Base-by-base conservation (phyloP, 2,113 vertebrate genomes). In the Neolamprologus cancellatus region DNA sequence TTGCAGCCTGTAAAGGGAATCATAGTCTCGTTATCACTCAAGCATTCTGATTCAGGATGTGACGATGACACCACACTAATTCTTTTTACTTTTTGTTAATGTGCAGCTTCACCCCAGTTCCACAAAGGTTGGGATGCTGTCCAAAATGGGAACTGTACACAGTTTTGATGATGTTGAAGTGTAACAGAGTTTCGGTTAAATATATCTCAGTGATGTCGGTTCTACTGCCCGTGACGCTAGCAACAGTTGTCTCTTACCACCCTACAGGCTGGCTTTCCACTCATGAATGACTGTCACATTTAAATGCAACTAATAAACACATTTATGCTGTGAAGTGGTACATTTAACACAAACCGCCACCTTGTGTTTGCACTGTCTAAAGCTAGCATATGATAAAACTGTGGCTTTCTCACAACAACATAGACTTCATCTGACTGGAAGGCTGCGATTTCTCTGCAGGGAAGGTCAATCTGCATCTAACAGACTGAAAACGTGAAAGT, bases 1-100 rank as follows among this genome's bases (percentile, higher is more conserved):
- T 32, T 94, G 84, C 97, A 98, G n/a, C 94, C 97, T 98, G 93
- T 46, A 25, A 89, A 88, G 39, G 18, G 64, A 93, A 44, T 25
- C n/a, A 30, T 14, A 66, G 10, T 30, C 4, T 41, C 2, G 23
- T 46, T 34, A 44, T 28, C 9, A 74, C 41, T 74, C 41, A 74
- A 48, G 41, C 15, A 48, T 48, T 76, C 41, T 25, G 69, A 18
- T 74, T 74, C 23, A 28, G 39, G 20, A 28, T 12, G 8, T 12
- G 39, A 28, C 9, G 4, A 17, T 46, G 69, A 46, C 39, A 7
- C 39, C 5, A 3, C 20, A 3, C 8, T 6, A 71, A 6, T 15
- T 44, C 13, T 4, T 71, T 71, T 69, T 44, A 2, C 36, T 44
- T 46, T 74, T 74, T 69, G 64, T 23, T 41, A n/a, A 36, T 69